Conservation (phyloP, 2,113 vertebrate species). For the Lethenteron reissneri region DNA sequence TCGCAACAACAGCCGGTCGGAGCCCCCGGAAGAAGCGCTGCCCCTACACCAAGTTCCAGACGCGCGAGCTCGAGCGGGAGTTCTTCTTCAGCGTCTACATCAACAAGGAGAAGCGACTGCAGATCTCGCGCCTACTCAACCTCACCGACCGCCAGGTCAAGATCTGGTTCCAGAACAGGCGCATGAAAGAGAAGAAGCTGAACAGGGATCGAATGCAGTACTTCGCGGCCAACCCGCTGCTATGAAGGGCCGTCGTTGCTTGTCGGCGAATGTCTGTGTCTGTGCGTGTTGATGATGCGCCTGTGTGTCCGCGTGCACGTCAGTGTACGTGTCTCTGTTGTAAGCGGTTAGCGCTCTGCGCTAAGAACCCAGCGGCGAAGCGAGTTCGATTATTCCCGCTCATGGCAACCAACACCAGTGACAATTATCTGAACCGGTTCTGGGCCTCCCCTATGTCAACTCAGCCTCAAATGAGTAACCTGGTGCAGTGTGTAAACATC, state of each 20-base stretch:
- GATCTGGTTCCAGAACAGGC: conserved; percentile 97
- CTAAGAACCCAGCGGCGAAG: no score
- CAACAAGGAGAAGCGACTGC: conserved; percentile 98
- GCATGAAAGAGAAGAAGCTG: conserved; percentile 99
- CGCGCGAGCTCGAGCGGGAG: conserved; percentile 97
- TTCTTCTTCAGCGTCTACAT: conserved; percentile 99
- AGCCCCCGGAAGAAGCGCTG: conserved; percentile 90
- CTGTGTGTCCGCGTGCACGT: no score
- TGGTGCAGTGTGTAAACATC: no score
- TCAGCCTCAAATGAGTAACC: no score
- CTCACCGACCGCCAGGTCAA: conserved; percentile 96
- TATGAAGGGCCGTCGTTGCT: conserved; percentile 28
- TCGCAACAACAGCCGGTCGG: conserved; percentile 35
- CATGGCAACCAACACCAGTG: no score
- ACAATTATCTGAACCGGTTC: no score
- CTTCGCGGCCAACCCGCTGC: conserved; percentile 91
- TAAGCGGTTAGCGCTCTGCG: no score
- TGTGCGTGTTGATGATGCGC: no score
- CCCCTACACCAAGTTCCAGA: conserved; percentile 94
- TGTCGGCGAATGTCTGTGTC: not conserved
- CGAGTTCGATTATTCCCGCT: no score
- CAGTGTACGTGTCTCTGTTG: no score
- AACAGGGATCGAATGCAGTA: conserved; percentile 94
- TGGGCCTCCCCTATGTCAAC: no score
- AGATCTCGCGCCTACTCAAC: conserved; percentile 88